Evolutionary conservation across 2,113 vertebrate genomes (phyloP), one percentile per base, ranked within the genome.

Genomic region (Labrus mixtus): DNA sequence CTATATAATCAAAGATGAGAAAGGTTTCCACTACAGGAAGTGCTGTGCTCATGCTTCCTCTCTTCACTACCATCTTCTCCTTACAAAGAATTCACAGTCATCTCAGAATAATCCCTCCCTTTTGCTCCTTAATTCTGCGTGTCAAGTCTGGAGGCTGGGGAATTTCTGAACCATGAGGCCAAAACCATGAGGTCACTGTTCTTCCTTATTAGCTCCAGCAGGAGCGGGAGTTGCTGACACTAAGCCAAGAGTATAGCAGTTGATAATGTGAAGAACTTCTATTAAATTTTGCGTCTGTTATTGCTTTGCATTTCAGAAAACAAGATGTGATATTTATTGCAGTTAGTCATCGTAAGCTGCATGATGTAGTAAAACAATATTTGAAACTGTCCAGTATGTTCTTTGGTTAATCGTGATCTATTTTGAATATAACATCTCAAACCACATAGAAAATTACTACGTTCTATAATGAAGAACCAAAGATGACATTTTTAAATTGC

Each of bases 41-140:
- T 45, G 19, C 53, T 68, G 62, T 20, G 57, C 68, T 69, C 67
- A 76, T 87, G 92, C 92, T 87, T 84, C 92, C 84, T 79, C 76
- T 87, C 81, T 76, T 41, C 36, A 37, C 56, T 48, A 68, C 73
- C 45, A 13, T 80, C 82, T 76, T 13, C 70, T 62, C 45, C 19
- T 10, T 10, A 90, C 91, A 94, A 91, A 93, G 87, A 81, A 78
- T 83, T 87, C 84, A 55, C 86, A 89, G 89, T 93, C 81, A 90
- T 84, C 59, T 81, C 82, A 11, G 83, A 89, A 93, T 91, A 93
- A 92, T 91, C 82, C 81, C 45, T 46, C 81, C 79, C 68, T 89
- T 88, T 93, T 87, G 91, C 75, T 84, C 61, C 48, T 53, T 45
- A 41, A 50, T 63, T 78, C 64, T 72, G 29, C 69, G 61, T 73